Evolutionary conservation across 1,140 invertebrate genomes (phyloP).

Genomic region (Drosophila quadrilineata): DNA sequence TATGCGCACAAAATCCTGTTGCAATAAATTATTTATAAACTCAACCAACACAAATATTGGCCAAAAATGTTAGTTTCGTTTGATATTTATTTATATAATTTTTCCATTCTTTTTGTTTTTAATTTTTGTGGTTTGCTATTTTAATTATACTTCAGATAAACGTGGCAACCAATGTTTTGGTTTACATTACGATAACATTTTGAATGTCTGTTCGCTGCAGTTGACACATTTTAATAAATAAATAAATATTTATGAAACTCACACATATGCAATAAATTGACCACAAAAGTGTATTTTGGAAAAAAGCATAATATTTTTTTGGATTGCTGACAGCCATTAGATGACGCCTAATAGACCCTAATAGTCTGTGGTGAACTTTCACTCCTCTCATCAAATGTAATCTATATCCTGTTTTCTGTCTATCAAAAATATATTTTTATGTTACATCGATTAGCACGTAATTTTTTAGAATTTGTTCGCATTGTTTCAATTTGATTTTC

Average conservation of each 20-base stretch:
- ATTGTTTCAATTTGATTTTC: constrained; percentile 9
- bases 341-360: constrained; percentile 70
- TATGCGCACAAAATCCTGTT: too few relatives aligned
- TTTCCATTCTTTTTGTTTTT: not conserved
- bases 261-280: constrained; percentile 27
- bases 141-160: constrained; percentile 68
- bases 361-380: constrained; percentile 54
- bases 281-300: not conserved
- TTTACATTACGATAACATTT: constrained; percentile 37
- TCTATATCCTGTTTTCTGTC: too few relatives aligned
- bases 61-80: not conserved
- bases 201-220: constrained; percentile 26
- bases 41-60: not conserved
- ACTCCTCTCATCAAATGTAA: too few relatives aligned
- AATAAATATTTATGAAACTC: constrained; percentile 68
- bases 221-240: constrained; percentile 43
- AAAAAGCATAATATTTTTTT: constrained; percentile 14
- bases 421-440: constrained; percentile 45
- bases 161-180: constrained; percentile 38
- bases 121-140: constrained; percentile 26
- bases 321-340: constrained; percentile 52
- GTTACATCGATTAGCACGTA: constrained; percentile 14
- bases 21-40: too few relatives aligned
- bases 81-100: too few relatives aligned
- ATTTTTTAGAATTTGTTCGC: constrained; percentile 8